These are phyloP conservation scores for Toxostoma redivivum DNA, from an alignment of 2,113 vertebrate genomes.

Conservation along the genomic window DNA sequence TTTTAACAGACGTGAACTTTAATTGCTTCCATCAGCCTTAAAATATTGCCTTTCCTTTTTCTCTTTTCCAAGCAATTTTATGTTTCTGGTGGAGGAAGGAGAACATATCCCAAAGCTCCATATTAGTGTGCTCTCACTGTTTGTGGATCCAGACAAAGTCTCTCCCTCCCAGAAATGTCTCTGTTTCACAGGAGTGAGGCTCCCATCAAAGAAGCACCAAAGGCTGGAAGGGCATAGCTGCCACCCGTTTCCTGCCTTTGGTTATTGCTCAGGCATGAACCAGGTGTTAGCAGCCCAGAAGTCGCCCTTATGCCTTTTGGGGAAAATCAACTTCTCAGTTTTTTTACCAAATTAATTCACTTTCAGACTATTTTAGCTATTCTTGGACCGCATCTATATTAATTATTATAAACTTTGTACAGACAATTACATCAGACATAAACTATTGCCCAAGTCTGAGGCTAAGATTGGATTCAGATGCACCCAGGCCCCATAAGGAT, in stretches of 20 bases:
- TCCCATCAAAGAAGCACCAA: not conserved
- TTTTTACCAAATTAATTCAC: not conserved
- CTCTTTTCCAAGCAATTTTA: not conserved
- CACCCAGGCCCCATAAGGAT: not conserved
- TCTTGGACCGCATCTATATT: not conserved
- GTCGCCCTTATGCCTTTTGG: not conserved
- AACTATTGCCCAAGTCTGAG: not conserved
- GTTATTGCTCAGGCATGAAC: not conserved
- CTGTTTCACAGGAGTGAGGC: not conserved
- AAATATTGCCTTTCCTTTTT: not conserved
- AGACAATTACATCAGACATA: not conserved
- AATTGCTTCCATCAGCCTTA: not conserved
- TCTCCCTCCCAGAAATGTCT: not conserved
- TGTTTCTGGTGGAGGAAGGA: not conserved
- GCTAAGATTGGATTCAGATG: not conserved
- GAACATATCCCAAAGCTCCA: not conserved
- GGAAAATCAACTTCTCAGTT: not conserved
- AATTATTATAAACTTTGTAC: not conserved
- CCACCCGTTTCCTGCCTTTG: not conserved
- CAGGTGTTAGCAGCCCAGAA: not conserved
- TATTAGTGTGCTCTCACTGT: not conserved
- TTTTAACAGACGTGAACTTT: not conserved
- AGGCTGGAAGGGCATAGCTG: not conserved
- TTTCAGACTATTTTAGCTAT: not conserved
- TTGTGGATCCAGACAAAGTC: too few species aligned